Evolutionary conservation across 2,113 vertebrate species (phyloP).

Genomic region (Hystrix cristata): DNA sequence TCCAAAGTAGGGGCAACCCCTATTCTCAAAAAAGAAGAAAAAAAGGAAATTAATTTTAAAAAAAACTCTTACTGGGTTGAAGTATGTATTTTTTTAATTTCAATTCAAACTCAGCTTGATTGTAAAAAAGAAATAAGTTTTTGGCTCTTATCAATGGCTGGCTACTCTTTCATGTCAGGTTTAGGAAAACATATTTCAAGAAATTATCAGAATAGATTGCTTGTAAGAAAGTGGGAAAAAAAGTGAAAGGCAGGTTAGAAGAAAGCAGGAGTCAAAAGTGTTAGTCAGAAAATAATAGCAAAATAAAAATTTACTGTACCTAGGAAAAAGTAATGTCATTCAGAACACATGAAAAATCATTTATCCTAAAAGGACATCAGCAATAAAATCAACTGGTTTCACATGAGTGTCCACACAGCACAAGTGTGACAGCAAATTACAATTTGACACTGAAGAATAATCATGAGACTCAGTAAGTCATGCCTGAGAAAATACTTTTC

Average conservation of each 20-base stretch:
- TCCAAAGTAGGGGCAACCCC: neutral
- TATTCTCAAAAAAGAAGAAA: neutral
- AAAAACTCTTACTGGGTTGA: neutral
- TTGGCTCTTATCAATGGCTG: neutral
- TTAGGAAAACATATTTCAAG: neutral
- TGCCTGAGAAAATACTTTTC: constrained; percentile 46
- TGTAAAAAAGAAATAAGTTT: neutral
- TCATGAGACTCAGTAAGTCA: neutral
- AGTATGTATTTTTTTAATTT: neutral
- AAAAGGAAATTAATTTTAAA: neutral
- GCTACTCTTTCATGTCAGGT: neutral
- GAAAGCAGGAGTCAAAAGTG: neutral
- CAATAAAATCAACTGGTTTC: constrained; percentile 15
- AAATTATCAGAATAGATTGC: neutral
- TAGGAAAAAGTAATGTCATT: neutral
- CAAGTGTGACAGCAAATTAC: neutral
- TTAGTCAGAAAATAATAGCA: neutral
- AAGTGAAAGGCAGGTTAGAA: neutral
- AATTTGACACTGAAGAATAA: neutral
- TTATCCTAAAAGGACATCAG: neutral
- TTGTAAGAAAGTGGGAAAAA: neutral
- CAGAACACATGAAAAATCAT: constrained; percentile 11
- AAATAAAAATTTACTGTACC: constrained; percentile 47
- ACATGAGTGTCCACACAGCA: neutral
- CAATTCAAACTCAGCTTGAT: neutral